Evolutionary conservation across 2,113 vertebrate species (phyloP), one percentile per base, ranked within the genome.

Genomic region (Atrichornis clamosus): DNA sequence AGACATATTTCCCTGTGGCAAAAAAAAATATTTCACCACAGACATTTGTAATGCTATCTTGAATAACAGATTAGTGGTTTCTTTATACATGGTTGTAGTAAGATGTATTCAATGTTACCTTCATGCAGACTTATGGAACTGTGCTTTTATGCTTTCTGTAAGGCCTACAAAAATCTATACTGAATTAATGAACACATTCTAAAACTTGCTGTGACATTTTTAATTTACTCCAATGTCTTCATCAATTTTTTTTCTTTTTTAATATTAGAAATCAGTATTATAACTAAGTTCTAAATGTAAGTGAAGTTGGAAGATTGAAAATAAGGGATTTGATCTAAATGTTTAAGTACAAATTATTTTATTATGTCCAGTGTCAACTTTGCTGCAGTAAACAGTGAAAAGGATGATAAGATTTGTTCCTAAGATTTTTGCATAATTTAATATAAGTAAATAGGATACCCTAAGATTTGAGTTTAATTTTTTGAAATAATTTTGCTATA

Each of bases 391-490:
- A 68, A 72, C 14, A 68, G 14, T 59, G 56, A 59, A 72, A 78
- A 62, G 11, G 3, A 50, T 46, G 2, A 6, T 41, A 60, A 65
- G 1, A n/a, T 41, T 59, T 90, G 9, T n/a, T 56, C 15, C 3
- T 60, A 46, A 75, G 15, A 2, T 13, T 64, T 87, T 62, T n/a
- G 0, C 35, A 15, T 84, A 69, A 11, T 6, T 55, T 28, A 21
- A 37, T 58, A 32, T 41, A 63, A 84, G 35, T 24, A 80, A 69
- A 73, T 17, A 35, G 9, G 24, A 62, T 65, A 69, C 10, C 18
- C 13, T 52, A 52, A 83, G 35, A 62, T 53, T 44, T 0, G 0
- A 74, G 35, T 33, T 63, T 41, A 0, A 9, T 32, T 58, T 47
- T 85, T 80, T 63, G 44, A 23, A 63, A 41, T 49, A 5, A 49